Conservation (phyloP, 1,140 invertebrate genomes). For the Elymnias hypermnestra region DNA sequence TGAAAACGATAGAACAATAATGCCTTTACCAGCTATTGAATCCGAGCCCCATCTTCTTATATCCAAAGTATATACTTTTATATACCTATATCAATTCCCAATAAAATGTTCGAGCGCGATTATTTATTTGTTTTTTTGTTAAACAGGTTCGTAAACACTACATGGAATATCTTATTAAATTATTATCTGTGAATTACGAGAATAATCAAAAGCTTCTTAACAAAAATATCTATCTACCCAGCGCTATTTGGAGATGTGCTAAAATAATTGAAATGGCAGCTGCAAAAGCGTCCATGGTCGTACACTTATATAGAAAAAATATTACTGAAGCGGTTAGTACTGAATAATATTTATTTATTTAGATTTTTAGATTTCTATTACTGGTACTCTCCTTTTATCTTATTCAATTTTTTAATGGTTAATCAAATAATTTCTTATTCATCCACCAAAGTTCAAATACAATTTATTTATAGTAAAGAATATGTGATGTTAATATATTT, state of each 20-base stretch:
- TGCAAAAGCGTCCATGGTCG: constrained; percentile 59
- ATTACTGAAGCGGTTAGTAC: constrained; percentile 46
- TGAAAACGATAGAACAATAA: constrained; percentile 44
- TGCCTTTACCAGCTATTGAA: constrained; percentile 55
- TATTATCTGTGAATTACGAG: constrained; percentile 63
- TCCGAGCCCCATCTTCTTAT: constrained; percentile 57
- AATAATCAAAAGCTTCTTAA: constrained; percentile 48
- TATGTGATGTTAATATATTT: no score
- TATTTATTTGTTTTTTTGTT: not conserved
- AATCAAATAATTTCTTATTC: no score
- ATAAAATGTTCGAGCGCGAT: no score
- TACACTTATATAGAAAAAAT: constrained; percentile 59
- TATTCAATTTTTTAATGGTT: no score
- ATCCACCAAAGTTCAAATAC: no score
- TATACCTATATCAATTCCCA: no score
- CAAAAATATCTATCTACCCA: constrained; percentile 65
- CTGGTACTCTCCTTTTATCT: no score
- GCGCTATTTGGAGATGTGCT: constrained; percentile 68
- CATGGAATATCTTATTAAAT: constrained; percentile 63
- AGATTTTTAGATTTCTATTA: not conserved
- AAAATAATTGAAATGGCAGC: constrained; percentile 63
- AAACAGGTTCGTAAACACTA: constrained; percentile 67
- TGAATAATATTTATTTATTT: constrained; percentile 3
- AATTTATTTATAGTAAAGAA: no score
- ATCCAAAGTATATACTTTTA: constrained; percentile 59